Evolutionary conservation across 2,888 invertebrate genomes (phyloP).

Genomic region (Ophion obscuratus): DNA sequence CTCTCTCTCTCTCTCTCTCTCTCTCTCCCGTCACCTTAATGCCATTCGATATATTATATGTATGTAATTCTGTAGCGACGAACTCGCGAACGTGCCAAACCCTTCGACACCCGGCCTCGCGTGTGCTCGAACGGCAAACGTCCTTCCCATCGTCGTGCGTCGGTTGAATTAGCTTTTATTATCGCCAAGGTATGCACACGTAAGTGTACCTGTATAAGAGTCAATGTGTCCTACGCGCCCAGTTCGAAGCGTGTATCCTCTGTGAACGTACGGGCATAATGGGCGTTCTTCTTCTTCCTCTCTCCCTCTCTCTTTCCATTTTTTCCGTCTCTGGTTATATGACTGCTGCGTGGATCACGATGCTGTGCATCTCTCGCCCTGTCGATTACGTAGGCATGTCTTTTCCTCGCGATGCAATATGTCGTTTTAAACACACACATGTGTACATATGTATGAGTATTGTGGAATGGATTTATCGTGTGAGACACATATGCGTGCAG

Average conservation of each 20-base stretch:
- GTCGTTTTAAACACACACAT: conserved; percentile 53
- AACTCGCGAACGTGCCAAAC: conserved; percentile 57
- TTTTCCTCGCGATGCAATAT: conserved; percentile 66
- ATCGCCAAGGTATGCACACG: conserved; percentile 22
- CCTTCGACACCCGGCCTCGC: conserved; percentile 47
- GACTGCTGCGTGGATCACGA: conserved; percentile 51
- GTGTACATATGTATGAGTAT: conserved; percentile 8
- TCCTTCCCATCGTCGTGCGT: conserved; percentile 54
- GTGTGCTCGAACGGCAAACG: conserved; percentile 54
- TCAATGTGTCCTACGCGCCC: conserved; percentile 60
- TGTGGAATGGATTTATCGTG: neutral
- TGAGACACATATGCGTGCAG: conserved; percentile 57
- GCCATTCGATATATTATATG: conserved; percentile 50
- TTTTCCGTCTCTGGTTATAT: conserved; percentile 6
- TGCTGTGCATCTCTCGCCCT: conserved; percentile 68
- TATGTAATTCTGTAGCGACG: conserved; percentile 25
- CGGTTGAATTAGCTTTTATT: conserved; percentile 54
- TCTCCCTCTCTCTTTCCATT: neutral
- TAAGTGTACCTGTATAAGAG: conserved; percentile 37
- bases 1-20: neutral
- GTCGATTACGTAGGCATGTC: conserved; percentile 72
- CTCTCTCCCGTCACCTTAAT: conserved; percentile 58
- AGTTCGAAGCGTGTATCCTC: conserved; percentile 34
- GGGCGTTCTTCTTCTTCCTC: conserved; percentile 59
- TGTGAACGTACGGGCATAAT: conserved; percentile 41